These are phyloP conservation scores for Camelus bactrianus DNA, from an alignment of 2,113 vertebrate genomes.

Conservation along the genomic window DNA sequence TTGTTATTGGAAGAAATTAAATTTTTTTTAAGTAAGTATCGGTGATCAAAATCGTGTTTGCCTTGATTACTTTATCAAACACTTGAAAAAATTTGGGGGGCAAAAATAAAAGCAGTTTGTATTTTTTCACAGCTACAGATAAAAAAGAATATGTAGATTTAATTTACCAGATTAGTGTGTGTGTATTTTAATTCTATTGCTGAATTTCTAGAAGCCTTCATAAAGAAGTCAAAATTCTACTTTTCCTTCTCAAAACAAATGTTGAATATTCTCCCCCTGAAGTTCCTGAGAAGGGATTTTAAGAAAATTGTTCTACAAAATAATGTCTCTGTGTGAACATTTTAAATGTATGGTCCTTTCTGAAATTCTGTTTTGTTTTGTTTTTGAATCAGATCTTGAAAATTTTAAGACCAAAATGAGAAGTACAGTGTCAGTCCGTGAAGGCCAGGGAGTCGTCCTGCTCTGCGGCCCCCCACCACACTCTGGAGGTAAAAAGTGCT, in stretches of 20 bases:
- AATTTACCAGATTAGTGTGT: not conserved
- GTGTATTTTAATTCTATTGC: not conserved
- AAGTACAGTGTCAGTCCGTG: slow-evolving; percentile 94
- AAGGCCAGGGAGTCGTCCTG: slow-evolving; percentile 97
- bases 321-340: not conserved
- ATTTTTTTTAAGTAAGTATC: not conserved
- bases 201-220: not conserved
- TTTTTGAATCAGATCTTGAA: slow-evolving; percentile 90
- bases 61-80: not conserved
- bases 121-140: not conserved
- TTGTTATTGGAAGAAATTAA: not conserved
- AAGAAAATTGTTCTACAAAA: too few relatives aligned
- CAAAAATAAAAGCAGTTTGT: not conserved
- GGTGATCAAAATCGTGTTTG: not conserved
- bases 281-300: not conserved
- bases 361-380: slow-evolving; percentile 60
- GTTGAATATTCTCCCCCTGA: not conserved
- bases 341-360: not conserved
- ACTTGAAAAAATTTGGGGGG: not conserved
- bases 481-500: slow-evolving; percentile 91
- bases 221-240: not conserved
- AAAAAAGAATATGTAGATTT: not conserved
- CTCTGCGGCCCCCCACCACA: slow-evolving; percentile 93
- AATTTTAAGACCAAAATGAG: slow-evolving; percentile 92
- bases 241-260: not conserved